A percentile compares a stretch with the other conserved stretches of the same genome.
Evolutionary conservation across 1,140 invertebrate species (phyloP).

Genomic region (Neodiprion virginianus): DNA sequence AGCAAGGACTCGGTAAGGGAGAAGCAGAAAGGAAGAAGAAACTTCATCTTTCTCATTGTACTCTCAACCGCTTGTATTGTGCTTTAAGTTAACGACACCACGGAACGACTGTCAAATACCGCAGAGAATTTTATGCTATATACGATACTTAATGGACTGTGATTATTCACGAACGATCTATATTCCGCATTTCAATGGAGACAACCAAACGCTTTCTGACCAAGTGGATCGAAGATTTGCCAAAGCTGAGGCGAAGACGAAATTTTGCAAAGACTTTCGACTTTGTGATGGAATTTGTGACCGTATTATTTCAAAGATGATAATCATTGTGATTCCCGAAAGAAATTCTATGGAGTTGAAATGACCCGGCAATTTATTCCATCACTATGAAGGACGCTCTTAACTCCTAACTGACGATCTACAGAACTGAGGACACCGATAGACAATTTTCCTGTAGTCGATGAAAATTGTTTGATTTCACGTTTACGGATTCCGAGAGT

Average conservation of each 20-base stretch:
- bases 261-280: background rate
- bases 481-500: too few relatives aligned
- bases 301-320: background rate
- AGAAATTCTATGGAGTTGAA: too few relatives aligned
- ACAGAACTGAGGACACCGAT: too few relatives aligned
- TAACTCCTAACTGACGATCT: too few relatives aligned
- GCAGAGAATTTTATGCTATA: background rate
- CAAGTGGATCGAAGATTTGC: background rate
- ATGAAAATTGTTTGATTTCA: too few relatives aligned
- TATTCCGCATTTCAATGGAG: background rate
- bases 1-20: background rate
- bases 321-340: too few relatives aligned
- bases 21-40: background rate
- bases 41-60: background rate
- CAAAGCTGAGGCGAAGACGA: background rate
- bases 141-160: background rate
- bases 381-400: too few relatives aligned
- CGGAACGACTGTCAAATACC: background rate
- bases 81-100: background rate
- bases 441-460: too few relatives aligned
- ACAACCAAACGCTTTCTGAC: background rate
- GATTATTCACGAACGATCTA: background rate
- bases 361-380: too few relatives aligned
- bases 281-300: background rate
- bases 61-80: background rate